Evolutionary conservation across 1,140 invertebrate genomes (phyloP), one percentile per base, ranked within the genome.

Genomic region (Xylocopa sonorina): DNA sequence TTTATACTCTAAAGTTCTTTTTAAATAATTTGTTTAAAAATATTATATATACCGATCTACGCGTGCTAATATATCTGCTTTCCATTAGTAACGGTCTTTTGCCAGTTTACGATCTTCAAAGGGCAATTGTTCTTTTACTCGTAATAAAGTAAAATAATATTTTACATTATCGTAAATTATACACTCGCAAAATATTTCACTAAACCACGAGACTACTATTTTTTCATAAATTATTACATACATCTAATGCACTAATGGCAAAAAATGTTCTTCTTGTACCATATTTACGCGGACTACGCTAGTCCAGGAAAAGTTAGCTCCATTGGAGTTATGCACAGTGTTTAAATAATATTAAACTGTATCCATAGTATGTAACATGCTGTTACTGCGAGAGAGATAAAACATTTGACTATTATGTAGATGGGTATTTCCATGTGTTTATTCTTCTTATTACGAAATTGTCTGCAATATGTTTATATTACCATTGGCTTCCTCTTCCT

Each of bases 391-490:
- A 76, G 68, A 88, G 82, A 86, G 81, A 73, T 83, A 88, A 88
- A 86, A 88, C 81, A 88, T 90, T 89, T 85, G 88, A 91, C 91
- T 92, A 92, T 87, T 84, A 84, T 81, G 72, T 88, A 88, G 85
- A 73, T 86, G 85, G 71, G 76, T n/a, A n/a, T 89, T 79, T 55
- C 60, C 73, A 62, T 55, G 29, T n/a, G 55, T 73, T 80, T 55
- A 18, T 62, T 84, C 53, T 75, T 79, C 62, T 88, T 84, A 92
- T 92, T 92, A 92, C 88, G 91, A 91, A 81, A 92, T 91, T 73
- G 88, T 91, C 34, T 90, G 88, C 77, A 92, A 77, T 84, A 92
- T 89, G 77, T 89, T 90, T 81, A 92, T 89, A 79, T 91, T 89
- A 18, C 80, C 72, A 51, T 66, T 82, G 24, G 24, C 80, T 21